These are phyloP conservation scores for Drosophila santomea DNA, from an alignment of 1,140 invertebrate genomes.

Conservation along the genomic window DNA sequence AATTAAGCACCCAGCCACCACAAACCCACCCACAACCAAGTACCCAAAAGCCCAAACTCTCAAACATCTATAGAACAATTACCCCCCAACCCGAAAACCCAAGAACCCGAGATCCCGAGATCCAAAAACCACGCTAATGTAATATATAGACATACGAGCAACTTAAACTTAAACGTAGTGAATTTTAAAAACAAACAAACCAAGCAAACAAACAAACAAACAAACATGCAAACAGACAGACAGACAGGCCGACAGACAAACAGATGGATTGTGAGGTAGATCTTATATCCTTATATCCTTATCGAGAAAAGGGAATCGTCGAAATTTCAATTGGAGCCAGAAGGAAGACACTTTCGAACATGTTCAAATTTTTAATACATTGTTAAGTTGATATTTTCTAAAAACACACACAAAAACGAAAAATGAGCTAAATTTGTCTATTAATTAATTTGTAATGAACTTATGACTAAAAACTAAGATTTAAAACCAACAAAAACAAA, in stretches of 20 bases:
- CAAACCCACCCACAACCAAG: conserved; percentile 32
- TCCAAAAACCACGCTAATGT: conserved; percentile 51
- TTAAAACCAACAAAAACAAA: conserved; percentile 49
- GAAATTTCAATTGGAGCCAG: conserved; percentile 69
- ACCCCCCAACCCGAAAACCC: conserved; percentile 38
- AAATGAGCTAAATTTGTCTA: conserved; percentile 60
- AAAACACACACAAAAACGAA: conserved; percentile 33
- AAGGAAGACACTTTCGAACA: conserved; percentile 65
- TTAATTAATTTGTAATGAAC: conserved; percentile 73
- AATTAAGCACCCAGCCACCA: conserved; percentile 56
- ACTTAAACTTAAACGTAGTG: conserved; percentile 74
- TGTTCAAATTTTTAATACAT: conserved; percentile 75
- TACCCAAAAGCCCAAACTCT: conserved; percentile 21
- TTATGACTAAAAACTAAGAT: conserved; percentile 63
- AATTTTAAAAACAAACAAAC: conserved; percentile 58
- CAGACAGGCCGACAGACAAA: conserved; percentile 19
- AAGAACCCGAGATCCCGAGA: conserved; percentile 3
- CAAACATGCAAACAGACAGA: conserved; percentile 31
- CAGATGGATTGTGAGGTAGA: conserved; percentile 16
- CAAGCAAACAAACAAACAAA: conserved; percentile 27
- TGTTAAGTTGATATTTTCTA: conserved; percentile 65
- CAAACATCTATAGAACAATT: conserved; percentile 77
- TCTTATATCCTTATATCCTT: conserved; percentile 9
- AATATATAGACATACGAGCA: conserved; percentile 70
- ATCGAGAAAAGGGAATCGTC: conserved; percentile 20